Evolutionary conservation across 2,888 invertebrate species (phyloP), one percentile per base, ranked within the genome.

Genomic region (Catocala fraxini): DNA sequence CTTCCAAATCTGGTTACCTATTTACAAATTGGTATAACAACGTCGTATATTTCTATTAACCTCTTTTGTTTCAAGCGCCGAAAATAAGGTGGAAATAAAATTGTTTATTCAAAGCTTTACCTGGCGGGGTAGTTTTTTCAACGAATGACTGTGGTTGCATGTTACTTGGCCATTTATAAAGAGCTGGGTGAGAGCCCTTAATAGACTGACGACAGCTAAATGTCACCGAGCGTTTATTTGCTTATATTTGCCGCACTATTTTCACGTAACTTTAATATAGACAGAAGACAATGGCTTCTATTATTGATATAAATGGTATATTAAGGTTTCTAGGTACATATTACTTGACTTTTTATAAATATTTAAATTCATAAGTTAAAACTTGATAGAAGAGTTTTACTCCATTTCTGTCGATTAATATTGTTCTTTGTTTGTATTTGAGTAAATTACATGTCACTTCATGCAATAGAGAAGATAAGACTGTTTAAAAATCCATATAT

Each of bases 161-260:
- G 94, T 80, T 78, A 85, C 77, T 63, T 57, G 81, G 78, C 87
- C 89, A 89, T 94, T 94, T 90, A 91, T 93, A 91, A 91, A 82
- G 77, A 79, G 79, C 75, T 81, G 85, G 85, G 88, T 86, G 90
- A 89, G 90, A 88, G 89, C 89, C 91, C 90, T 90, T 94, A 92
- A 93, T 92, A 93, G 93, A 83, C 91, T 83, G 93, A 78, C 88
- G 94, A 94, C 94, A 93, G 91, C 85, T 88, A 91, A 93, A 92
- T 93, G 94, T 94, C 94, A 89, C 89, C 86, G 77, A 77, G 69
- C 86, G 86, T 89, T 91, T 93, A 91, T 91, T 90, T 87, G 87
- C 85, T 84, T 84, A 86, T 84, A 73, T 85, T 85, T 78, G 78
- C 77, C 78, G 76, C 80, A 79, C 81, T 86, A 86, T 87, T 86